Evolutionary conservation across 2,797 vertebrate species (phyloP), one percentile per base, ranked within the genome.

Genomic region (Halcyon chelicuti): DNA sequence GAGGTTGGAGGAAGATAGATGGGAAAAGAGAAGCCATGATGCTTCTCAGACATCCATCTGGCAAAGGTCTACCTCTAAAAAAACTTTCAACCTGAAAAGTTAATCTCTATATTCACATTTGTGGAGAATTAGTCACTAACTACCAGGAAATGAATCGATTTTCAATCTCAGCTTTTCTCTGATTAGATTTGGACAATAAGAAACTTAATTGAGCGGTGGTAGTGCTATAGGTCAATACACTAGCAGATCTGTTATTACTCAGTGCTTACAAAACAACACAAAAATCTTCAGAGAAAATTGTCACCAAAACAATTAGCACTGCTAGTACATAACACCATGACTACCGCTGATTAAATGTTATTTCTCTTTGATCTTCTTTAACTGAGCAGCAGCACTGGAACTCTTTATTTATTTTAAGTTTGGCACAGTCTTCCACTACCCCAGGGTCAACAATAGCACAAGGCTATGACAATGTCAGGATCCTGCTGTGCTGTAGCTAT

Each of bases 91-190:
- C 46, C 33, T 88, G 80, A 86, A 93, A 94, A 94, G 80, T 93
- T 94, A 92, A 96, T 96, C 77, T 93, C 66, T 88, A 52, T 93
- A 82, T 87, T 92, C 86, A 93, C 86, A 78, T 82, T 92, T 95
- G 86, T 90, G 79, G 81, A 72, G 90, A 96, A 95, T 93, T 94
- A 96, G 96, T 93, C 90, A 95, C 90, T 93, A 95, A 96, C 74
- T 78, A 94, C 93, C 92, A 97, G 95, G 96, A 97, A 98, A 96
- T 98, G 88, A 97, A 97, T 97, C 1, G 96, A 97, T 97, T 98
- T 98, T 97, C 93, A 97, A 96, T 97, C 70, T 80, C 88, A 89
- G 91, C 60, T 95, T 93, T 96, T 96, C 90, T 95, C 87, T 97
- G 96, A 98, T 98, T 97, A 97, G 94, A 97, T 97, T 93, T 94